Conservation (phyloP, 2,113 vertebrate species). For the Dinomys branickii region DNA sequence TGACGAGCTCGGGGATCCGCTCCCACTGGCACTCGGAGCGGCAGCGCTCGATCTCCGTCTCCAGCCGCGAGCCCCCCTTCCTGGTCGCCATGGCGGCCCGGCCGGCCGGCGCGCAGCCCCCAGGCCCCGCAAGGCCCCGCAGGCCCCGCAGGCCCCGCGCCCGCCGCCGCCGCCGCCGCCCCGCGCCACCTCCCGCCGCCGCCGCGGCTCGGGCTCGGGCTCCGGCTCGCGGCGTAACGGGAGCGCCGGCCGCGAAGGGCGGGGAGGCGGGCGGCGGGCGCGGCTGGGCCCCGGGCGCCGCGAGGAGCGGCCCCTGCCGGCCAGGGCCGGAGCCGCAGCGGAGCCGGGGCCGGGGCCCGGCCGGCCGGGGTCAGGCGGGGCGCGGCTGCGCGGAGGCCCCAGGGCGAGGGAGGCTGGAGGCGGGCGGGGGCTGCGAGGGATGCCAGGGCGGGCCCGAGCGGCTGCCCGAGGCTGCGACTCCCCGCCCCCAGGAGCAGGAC, state of each 20-base stretch:
- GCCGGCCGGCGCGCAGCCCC: constrained; percentile 42
- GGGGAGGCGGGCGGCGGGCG: background rate
- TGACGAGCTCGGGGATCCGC: constrained; percentile 93
- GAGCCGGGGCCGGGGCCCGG: background rate
- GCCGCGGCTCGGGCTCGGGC: constrained; percentile 53
- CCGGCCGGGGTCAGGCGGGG: background rate
- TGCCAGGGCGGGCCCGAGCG: background rate
- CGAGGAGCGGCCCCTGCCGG: constrained; percentile 76
- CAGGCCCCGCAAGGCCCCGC: constrained; percentile 44
- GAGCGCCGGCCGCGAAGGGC: constrained; percentile 73
- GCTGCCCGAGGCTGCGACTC: background rate
- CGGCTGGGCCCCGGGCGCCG: constrained; percentile 64
- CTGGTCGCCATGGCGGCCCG: constrained; percentile 90
- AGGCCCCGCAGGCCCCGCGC: constrained; percentile 54
- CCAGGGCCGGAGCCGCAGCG: constrained; percentile 67
- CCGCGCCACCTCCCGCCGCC: constrained; percentile 59
- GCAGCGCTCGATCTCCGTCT: constrained; percentile 95
- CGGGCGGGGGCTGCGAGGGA: background rate
- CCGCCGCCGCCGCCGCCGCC: constrained; percentile 33
- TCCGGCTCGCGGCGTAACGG: constrained; percentile 79
- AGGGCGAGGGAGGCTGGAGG: background rate
- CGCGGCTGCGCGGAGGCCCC: background rate
- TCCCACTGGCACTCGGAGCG: constrained; percentile 95
- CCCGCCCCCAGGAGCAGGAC: background rate
- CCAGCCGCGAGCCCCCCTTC: constrained; percentile 95